Evolutionary conservation across 2,888 invertebrate genomes (phyloP).

Genomic region (Callyntrura guangdongensis): DNA sequence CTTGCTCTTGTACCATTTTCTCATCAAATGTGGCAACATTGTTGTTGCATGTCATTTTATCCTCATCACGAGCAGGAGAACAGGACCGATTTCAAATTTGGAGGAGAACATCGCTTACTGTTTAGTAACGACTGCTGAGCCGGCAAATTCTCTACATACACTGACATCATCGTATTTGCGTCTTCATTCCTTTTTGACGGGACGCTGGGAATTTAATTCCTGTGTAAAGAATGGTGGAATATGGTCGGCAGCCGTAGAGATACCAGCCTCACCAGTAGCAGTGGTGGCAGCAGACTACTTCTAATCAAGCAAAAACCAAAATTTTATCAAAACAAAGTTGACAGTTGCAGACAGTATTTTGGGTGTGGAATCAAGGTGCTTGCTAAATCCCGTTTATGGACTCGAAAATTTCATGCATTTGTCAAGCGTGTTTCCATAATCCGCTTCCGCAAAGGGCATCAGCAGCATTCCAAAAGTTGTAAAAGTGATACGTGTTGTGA

Average conservation of each 20-base stretch:
- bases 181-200: slow-evolving; percentile 39
- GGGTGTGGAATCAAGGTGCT: slow-evolving; percentile 74
- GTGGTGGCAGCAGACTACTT: slow-evolving; percentile 78
- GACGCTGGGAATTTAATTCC: slow-evolving; percentile 75
- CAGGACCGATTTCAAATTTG: background rate
- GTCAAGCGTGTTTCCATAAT: slow-evolving; percentile 59
- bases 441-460: slow-evolving; percentile 66
- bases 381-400: slow-evolving; percentile 73
- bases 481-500: slow-evolving; percentile 77
- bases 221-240: slow-evolving; percentile 81
- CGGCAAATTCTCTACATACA: background rate
- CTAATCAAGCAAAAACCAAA: slow-evolving; percentile 79
- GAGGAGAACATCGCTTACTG: background rate
- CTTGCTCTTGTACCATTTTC: slow-evolving; percentile 23
- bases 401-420: slow-evolving; percentile 67
- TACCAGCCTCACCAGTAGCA: slow-evolving; percentile 79
- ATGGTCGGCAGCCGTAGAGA: slow-evolving; percentile 82
- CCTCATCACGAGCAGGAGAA: background rate
- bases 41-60: background rate
- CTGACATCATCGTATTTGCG: background rate
- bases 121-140: background rate
- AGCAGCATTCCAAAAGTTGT: slow-evolving; percentile 71
- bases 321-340: slow-evolving; percentile 67
- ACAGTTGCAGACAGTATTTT: slow-evolving; percentile 76
- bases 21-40: slow-evolving; percentile 14